Evolutionary conservation across 1,140 invertebrate species (phyloP).

Genomic region (Macrotrachela quadricornifera): DNA sequence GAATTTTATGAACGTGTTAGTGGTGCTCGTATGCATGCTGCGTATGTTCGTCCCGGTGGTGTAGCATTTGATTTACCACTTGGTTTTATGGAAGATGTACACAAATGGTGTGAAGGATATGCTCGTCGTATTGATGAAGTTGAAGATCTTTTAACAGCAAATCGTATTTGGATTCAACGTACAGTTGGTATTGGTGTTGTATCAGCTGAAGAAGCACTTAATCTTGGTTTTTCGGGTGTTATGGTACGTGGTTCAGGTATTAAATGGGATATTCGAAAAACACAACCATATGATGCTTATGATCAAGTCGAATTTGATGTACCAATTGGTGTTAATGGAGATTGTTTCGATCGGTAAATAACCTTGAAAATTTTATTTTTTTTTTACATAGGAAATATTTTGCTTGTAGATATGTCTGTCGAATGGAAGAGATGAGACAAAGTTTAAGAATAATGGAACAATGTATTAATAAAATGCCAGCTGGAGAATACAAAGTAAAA

Average conservation of each 20-base stretch:
- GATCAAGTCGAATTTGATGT: slow-evolving; percentile 80
- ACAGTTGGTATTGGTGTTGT: slow-evolving; percentile 72
- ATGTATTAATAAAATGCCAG: slow-evolving; percentile 87
- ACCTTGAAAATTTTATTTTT: too few species aligned
- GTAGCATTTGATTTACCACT: slow-evolving; percentile 69
- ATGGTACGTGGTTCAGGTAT: slow-evolving; percentile 88
- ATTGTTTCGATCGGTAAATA: slow-evolving; percentile 68
- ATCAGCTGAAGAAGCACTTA: slow-evolving; percentile 65
- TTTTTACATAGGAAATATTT: too few species aligned
- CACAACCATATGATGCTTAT: slow-evolving; percentile 87
- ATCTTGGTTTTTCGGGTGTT: slow-evolving; percentile 79
- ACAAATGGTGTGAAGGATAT: slow-evolving; percentile 64
- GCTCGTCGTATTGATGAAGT: slow-evolving; percentile 69
- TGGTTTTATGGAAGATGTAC: slow-evolving; percentile 83
- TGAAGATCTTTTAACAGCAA: slow-evolving; percentile 75
- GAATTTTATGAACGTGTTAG: slow-evolving; percentile 91
- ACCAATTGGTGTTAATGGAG: slow-evolving; percentile 74
- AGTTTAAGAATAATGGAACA: slow-evolving; percentile 79
- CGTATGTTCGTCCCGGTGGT: slow-evolving; percentile 78
- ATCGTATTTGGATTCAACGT: slow-evolving; percentile 68
- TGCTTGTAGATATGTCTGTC: slow-evolving; percentile 51
- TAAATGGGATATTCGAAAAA: slow-evolving; percentile 87
- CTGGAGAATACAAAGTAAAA: slow-evolving; percentile 58
- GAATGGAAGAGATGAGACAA: slow-evolving; percentile 90
- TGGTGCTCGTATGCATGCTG: slow-evolving; percentile 86